A percentile compares a stretch with the other conserved stretches of the same genome.
Conservation (phyloP, 2,113 vertebrate genomes). For the Clarias gariepinus region DNA sequence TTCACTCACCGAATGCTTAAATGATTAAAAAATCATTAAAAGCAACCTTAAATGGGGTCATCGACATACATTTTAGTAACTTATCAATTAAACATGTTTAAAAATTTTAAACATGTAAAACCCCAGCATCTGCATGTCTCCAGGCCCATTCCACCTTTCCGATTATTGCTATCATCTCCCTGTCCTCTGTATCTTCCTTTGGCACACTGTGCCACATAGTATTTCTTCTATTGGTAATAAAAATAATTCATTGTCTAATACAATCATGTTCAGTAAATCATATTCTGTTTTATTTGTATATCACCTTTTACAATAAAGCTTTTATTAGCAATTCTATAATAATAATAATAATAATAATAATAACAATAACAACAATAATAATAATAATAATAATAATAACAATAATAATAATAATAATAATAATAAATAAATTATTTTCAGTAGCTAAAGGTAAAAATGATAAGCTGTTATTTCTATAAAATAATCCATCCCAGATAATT, state of each 20-base stretch:
- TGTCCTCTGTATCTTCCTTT: not conserved
- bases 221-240: not conserved
- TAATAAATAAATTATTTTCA: not conserved
- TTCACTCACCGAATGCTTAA: too few relatives aligned
- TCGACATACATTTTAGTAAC: too few relatives aligned
- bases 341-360: too few relatives aligned
- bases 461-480: not conserved
- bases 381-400: too few relatives aligned
- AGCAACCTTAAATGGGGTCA: too few relatives aligned
- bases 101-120: not conserved
- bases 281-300: too few relatives aligned
- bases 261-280: not conserved
- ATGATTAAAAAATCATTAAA: too few relatives aligned
- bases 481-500: not conserved
- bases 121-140: constrained; percentile 32
- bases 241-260: not conserved
- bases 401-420: too few relatives aligned
- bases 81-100: too few relatives aligned
- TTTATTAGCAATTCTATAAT: too few relatives aligned
- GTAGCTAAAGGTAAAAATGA: not conserved
- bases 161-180: not conserved
- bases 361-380: too few relatives aligned
- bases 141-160: constrained; percentile 56
- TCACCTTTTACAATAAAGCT: too few relatives aligned
- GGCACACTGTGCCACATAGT: not conserved